Conservation (phyloP, 2,888 invertebrate species). For the Lysandra bellargus region DNA sequence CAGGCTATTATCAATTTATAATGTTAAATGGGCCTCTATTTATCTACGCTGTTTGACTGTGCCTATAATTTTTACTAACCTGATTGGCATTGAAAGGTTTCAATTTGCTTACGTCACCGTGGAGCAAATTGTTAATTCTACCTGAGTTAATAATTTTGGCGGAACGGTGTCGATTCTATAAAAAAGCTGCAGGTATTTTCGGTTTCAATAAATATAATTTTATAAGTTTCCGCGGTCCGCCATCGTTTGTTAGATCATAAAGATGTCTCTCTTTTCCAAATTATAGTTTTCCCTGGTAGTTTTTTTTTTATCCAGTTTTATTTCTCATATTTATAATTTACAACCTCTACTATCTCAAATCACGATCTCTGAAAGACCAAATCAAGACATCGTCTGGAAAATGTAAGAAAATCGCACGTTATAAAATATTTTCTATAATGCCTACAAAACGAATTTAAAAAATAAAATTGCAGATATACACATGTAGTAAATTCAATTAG, state of each 20-base stretch:
- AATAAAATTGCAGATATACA: neutral
- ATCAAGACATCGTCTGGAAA: neutral
- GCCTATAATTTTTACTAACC: slow-evolving; percentile 30
- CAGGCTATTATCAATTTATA: slow-evolving; percentile 26
- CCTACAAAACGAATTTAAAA: neutral
- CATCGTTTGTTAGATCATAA: neutral
- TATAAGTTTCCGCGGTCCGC: neutral
- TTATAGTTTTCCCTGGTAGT: neutral
- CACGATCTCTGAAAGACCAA: neutral
- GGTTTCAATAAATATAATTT: neutral
- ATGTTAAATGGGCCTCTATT: slow-evolving; percentile 28
- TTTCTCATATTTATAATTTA: no score
- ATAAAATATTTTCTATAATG: no score
- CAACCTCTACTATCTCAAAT: no score
- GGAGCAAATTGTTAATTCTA: neutral
- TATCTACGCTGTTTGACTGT: slow-evolving; percentile 25
- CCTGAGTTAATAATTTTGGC: slow-evolving; percentile 13
- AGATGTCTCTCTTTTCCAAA: neutral
- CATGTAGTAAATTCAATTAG: neutral
- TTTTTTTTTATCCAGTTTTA: no score
- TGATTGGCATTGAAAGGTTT: slow-evolving; percentile 25
- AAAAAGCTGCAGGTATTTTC: neutral
- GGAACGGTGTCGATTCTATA: neutral
- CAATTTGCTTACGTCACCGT: slow-evolving; percentile 26
- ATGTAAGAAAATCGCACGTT: neutral